Percentiles rank a stretch among this genome's conserved stretches.
phyloP scores from a whole-genome alignment of 2,888 invertebrate genomes.

The Hedya salicella region DNA sequence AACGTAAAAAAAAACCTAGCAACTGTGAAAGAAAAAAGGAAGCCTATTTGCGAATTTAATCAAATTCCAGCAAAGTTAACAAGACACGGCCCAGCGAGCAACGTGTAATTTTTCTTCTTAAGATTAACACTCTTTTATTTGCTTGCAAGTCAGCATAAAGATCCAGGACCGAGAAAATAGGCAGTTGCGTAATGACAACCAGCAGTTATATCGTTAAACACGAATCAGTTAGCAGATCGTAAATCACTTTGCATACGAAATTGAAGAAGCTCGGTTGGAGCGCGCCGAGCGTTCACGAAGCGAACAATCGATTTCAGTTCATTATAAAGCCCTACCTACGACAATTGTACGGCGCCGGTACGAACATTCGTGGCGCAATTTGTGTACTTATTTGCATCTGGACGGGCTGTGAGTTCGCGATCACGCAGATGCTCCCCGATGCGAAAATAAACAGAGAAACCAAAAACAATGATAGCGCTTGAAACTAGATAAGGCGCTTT shows the following conservation, averaged over 20 bases:
- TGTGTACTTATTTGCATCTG: slow-evolving; percentile 75
- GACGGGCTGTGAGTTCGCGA: slow-evolving; percentile 65
- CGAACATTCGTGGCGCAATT: slow-evolving; percentile 74
- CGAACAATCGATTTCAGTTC: slow-evolving; percentile 69
- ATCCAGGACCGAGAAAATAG: slow-evolving; percentile 39
- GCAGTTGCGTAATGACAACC: slow-evolving; percentile 51
- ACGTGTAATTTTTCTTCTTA: slow-evolving; percentile 30
- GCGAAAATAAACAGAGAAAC: slow-evolving; percentile 71
- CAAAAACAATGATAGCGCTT: slow-evolving; percentile 51
- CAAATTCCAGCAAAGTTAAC: slow-evolving; percentile 26
- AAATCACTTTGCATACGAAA: slow-evolving; percentile 57
- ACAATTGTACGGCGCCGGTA: slow-evolving; percentile 69
- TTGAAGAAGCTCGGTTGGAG: slow-evolving; percentile 42
- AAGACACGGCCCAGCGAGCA: slow-evolving; percentile 19
- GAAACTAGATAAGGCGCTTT: slow-evolving; percentile 34
- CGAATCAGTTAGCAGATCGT: slow-evolving; percentile 64
- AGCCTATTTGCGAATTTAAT: slow-evolving; percentile 13
- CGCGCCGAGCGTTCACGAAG: slow-evolving; percentile 34
- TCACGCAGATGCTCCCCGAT: slow-evolving; percentile 69
- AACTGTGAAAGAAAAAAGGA: background rate
- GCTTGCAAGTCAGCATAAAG: slow-evolving; percentile 40
- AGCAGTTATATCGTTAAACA: slow-evolving; percentile 47
- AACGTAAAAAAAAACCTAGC: background rate
- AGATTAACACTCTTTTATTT: slow-evolving; percentile 40
- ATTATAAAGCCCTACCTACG: slow-evolving; percentile 59